Conservation (phyloP, 2,888 invertebrate species). For the Acleris literana region DNA sequence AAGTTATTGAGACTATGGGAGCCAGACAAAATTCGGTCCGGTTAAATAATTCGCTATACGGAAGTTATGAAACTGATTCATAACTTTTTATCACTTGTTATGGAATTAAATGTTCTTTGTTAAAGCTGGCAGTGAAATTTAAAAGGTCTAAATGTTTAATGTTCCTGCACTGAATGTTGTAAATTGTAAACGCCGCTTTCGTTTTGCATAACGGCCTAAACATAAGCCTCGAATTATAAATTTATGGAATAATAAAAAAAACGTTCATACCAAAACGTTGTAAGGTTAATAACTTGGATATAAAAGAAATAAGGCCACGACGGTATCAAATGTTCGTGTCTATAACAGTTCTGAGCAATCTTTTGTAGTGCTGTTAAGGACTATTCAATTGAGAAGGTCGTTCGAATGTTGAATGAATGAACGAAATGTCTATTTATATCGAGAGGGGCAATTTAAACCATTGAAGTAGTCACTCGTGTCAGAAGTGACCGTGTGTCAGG, state of each 20-base stretch:
- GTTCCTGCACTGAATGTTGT: constrained; percentile 12
- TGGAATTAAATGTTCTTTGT: constrained; percentile 16
- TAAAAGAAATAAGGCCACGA: constrained; percentile 9
- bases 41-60: constrained; percentile 31
- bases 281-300: neutral
- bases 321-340: neutral
- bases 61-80: constrained; percentile 35
- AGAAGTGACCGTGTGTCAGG: neutral
- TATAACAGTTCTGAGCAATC: constrained; percentile 1
- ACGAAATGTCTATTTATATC: constrained; percentile 44
- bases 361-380: constrained; percentile 25
- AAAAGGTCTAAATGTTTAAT: constrained; percentile 13
- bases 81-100: constrained; percentile 32
- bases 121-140: constrained; percentile 16
- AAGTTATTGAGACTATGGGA: constrained; percentile 15
- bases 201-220: neutral
- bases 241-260: neutral
- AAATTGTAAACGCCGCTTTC: neutral
- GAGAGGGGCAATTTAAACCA: constrained; percentile 39
- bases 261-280: neutral
- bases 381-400: constrained; percentile 50
- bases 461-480: constrained; percentile 12
- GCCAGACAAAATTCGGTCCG: constrained; percentile 3
- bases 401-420: constrained; percentile 49
- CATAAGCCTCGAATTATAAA: neutral